Percentiles rank a stretch among this genome's conserved stretches.
These are phyloP conservation scores for Aix galericulata DNA, from an alignment of 2,113 vertebrate species.

Conservation along the genomic window DNA sequence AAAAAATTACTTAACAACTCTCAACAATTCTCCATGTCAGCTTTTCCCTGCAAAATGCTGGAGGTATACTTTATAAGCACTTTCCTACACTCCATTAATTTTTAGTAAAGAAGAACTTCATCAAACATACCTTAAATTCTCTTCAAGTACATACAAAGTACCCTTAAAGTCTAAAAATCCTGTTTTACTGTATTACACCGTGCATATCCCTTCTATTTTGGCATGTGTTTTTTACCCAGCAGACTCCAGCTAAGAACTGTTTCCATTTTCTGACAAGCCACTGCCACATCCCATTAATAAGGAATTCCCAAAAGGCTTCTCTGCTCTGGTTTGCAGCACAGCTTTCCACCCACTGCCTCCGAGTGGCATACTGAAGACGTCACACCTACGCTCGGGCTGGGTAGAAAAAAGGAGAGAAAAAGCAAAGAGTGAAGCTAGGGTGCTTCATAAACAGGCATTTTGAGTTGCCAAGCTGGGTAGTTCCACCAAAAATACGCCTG, in stretches of 20 bases:
- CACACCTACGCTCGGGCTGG: background rate
- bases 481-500: background rate
- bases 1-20: background rate
- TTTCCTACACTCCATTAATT: background rate
- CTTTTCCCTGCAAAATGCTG: background rate
- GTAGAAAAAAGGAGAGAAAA: background rate
- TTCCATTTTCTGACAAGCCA: background rate
- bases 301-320: background rate
- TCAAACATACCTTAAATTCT: background rate
- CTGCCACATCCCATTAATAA: background rate
- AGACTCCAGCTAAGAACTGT: background rate
- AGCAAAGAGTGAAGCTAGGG: background rate
- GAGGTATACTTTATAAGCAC: background rate
- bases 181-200: background rate
- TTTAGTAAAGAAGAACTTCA: background rate
- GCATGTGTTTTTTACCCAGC: background rate
- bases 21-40: background rate
- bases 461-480: background rate
- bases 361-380: background rate
- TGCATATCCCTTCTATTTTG: background rate
- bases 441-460: background rate
- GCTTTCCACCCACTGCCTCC: background rate
- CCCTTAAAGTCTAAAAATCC: background rate
- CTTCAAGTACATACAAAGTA: background rate
- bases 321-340: background rate